These are phyloP conservation scores for Megaustenia siamemsis DNA, from an alignment of 2,888 invertebrate genomes.

Conservation along the genomic window DNA sequence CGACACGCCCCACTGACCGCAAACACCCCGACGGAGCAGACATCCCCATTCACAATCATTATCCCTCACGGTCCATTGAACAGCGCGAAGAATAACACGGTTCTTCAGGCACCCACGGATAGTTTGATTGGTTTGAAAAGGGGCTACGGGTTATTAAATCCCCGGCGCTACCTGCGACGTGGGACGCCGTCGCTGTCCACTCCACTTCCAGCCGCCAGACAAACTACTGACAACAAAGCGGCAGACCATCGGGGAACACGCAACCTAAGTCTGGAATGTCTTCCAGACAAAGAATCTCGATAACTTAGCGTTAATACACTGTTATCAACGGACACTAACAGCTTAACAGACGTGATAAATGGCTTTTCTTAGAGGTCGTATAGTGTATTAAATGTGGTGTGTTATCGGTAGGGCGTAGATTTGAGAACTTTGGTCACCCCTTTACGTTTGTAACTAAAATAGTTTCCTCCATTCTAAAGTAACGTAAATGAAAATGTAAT, in stretches of 20 bases:
- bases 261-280: conserved; percentile 1
- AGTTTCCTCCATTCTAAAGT: no score
- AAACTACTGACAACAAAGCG: neutral
- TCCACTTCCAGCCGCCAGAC: neutral
- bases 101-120: neutral
- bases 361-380: neutral
- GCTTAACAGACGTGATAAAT: neutral
- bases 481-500: no score
- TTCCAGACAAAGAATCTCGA: neutral
- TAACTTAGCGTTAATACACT: conserved; percentile 16
- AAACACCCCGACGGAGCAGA: neutral
- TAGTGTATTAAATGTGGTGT: neutral
- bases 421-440: neutral
- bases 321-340: conserved; percentile 3
- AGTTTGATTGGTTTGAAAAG: conserved; percentile 22
- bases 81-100: neutral
- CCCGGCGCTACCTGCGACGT: neutral
- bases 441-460: neutral
- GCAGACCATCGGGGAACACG: neutral
- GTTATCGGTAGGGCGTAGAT: neutral
- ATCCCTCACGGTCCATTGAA: conserved; percentile 4
- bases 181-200: neutral
- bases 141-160: conserved; percentile 17
- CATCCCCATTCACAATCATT: neutral
- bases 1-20: neutral